Conservation (phyloP, 2,888 invertebrate species). For the Elysia crispata region DNA sequence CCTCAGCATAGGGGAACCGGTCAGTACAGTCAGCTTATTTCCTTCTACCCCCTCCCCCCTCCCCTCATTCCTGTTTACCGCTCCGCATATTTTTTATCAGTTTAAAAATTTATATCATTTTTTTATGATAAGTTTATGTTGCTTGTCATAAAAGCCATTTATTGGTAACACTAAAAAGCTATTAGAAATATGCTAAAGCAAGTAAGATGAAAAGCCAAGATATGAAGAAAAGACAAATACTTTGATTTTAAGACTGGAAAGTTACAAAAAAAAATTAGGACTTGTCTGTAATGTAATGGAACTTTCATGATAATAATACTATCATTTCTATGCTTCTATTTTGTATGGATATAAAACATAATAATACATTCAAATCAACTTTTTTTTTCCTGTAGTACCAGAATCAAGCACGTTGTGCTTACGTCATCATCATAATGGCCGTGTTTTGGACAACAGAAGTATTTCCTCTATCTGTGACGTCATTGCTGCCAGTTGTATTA, state of each 20-base stretch:
- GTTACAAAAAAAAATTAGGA: too few relatives aligned
- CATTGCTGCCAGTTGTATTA: conserved; percentile 35
- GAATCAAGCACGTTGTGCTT: conserved; percentile 37
- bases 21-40: neutral
- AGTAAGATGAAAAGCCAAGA: too few relatives aligned
- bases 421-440: conserved; percentile 41
- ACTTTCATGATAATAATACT: neutral
- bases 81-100: too few relatives aligned
- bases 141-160: too few relatives aligned
- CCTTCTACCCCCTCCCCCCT: neutral
- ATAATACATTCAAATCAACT: neutral
- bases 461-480: conserved; percentile 36
- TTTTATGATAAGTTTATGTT: too few relatives aligned
- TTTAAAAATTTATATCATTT: too few relatives aligned
- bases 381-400: conserved; percentile 3
- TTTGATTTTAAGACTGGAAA: too few relatives aligned
- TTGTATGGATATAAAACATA: neutral
- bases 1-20: neutral
- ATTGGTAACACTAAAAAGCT: too few relatives aligned
- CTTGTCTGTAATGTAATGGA: neutral
- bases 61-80: neutral
- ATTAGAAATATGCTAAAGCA: too few relatives aligned
- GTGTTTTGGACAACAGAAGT: conserved; percentile 41
- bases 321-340: neutral
- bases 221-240: too few relatives aligned